Percentiles rank a stretch among this genome's conserved stretches.
Conservation (phyloP, 2,797 vertebrate species). For the Dendrocincla tyrannina region DNA sequence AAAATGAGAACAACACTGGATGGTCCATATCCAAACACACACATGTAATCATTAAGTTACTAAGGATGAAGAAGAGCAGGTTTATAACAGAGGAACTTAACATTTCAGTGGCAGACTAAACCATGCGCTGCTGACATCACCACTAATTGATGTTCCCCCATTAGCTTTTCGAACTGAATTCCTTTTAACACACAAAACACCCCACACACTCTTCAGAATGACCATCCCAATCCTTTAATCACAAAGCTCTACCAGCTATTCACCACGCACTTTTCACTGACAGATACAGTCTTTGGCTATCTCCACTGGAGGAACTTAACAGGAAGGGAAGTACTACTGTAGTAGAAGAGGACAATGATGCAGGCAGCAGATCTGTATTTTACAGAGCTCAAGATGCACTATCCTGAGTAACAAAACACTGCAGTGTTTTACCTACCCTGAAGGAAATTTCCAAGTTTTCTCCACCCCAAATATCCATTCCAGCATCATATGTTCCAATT, state of each 20-base stretch:
- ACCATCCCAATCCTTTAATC: background rate
- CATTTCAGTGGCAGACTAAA: background rate
- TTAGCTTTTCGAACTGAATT: background rate
- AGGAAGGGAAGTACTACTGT: background rate
- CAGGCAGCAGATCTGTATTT: background rate
- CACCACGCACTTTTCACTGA: background rate
- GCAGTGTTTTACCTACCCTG: slow-evolving; percentile 83
- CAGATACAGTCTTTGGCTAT: background rate
- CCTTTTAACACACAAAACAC: background rate
- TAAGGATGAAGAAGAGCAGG: background rate
- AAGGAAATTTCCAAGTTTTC: slow-evolving; percentile 99
- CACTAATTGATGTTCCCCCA: background rate
- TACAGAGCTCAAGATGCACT: background rate
- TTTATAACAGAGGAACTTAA: background rate
- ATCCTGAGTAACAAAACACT: background rate
- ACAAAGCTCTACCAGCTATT: background rate
- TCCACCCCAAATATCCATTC: slow-evolving; percentile 99
- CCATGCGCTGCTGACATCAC: rapidly evolving
- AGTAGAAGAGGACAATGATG: background rate
- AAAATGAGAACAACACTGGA: background rate
- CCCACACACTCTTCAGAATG: background rate
- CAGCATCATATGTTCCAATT: slow-evolving; percentile 98
- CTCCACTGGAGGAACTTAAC: background rate
- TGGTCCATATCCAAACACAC: background rate
- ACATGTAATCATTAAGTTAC: background rate